Percentiles rank a stretch among this genome's conserved stretches.
Evolutionary conservation across 2,797 vertebrate genomes (phyloP).

Genomic region (Siniperca scherzeri): DNA sequence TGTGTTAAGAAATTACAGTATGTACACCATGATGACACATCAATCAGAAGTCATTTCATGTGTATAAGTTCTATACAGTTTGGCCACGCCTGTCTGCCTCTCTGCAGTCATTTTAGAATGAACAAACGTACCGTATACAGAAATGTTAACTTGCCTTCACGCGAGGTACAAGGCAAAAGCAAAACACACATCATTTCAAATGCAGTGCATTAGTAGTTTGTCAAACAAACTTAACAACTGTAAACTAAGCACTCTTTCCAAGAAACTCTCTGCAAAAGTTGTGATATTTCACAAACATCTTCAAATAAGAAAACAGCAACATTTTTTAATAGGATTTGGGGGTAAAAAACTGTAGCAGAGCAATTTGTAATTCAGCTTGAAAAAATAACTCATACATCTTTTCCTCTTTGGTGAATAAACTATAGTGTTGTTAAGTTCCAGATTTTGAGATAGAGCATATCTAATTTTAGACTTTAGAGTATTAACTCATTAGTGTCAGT

Average conservation of each 20-base stretch:
- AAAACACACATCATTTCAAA: not conserved
- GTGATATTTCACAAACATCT: constrained; percentile 7
- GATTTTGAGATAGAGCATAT: constrained; percentile 41
- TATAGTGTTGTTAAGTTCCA: constrained; percentile 12
- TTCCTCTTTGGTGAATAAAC: constrained; percentile 51
- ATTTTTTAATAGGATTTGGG: not conserved
- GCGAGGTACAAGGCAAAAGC: not conserved
- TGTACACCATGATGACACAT: not conserved
- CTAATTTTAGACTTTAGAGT: constrained; percentile 52
- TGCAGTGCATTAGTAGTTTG: not conserved
- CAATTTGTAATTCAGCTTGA: constrained; percentile 35
- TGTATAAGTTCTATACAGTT: not conserved
- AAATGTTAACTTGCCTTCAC: constrained; percentile 2
- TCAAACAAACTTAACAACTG: constrained; percentile 1
- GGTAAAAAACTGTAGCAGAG: not conserved
- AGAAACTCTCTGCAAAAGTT: not conserved
- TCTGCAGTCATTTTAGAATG: not conserved
- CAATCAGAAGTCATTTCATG: not conserved
- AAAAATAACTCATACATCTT: constrained; percentile 38
- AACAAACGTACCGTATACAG: not conserved
- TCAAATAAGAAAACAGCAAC: not conserved
- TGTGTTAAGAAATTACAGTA: not conserved
- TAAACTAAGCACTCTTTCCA: not conserved
- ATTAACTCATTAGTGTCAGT: constrained; percentile 60
- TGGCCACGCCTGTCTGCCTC: not conserved